Evolutionary conservation across 1,140 invertebrate species (phyloP).

Genomic region (Drosophila melanica): DNA sequence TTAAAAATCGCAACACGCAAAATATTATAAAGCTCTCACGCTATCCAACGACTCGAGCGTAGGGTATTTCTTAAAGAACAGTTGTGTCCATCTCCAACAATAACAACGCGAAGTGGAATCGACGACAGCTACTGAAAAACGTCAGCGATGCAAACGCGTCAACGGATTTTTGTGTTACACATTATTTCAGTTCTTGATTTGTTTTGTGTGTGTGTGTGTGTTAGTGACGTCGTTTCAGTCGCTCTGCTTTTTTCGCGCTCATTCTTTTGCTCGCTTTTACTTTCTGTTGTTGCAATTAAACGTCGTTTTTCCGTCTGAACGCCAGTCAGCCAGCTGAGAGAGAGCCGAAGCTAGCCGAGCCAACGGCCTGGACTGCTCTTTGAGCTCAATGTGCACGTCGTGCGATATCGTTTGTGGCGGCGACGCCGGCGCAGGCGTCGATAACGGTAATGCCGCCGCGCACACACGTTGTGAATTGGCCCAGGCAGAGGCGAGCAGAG

Average conservation of each 20-base stretch:
- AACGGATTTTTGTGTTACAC: slow-evolving; percentile 71
- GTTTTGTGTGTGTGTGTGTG: slow-evolving; percentile 33
- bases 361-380: slow-evolving; percentile 51
- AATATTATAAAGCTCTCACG: not conserved
- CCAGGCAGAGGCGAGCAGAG: slow-evolving; percentile 36
- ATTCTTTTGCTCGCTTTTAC: slow-evolving; percentile 72
- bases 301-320: slow-evolving; percentile 71
- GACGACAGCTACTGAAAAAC: slow-evolving; percentile 46
- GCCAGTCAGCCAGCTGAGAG: slow-evolving; percentile 41
- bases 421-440: slow-evolving; percentile 65
- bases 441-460: slow-evolving; percentile 64
- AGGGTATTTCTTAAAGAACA: slow-evolving; percentile 27
- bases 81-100: slow-evolving; percentile 32
- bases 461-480: slow-evolving; percentile 48
- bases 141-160: slow-evolving; percentile 52
- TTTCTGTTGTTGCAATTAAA: slow-evolving; percentile 78
- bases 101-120: slow-evolving; percentile 20
- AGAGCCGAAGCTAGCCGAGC: slow-evolving; percentile 16
- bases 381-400: slow-evolving; percentile 34
- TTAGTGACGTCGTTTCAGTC: slow-evolving; percentile 35
- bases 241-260: slow-evolving; percentile 58
- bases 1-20: not conserved
- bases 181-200: slow-evolving; percentile 51
- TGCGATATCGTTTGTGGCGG: slow-evolving; percentile 45
- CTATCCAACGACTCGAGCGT: not conserved